Evolutionary conservation across 64 coral and sea anemone species (phyloP), one percentile per base, ranked within the genome.

Genomic region (Actinia equina): DNA sequence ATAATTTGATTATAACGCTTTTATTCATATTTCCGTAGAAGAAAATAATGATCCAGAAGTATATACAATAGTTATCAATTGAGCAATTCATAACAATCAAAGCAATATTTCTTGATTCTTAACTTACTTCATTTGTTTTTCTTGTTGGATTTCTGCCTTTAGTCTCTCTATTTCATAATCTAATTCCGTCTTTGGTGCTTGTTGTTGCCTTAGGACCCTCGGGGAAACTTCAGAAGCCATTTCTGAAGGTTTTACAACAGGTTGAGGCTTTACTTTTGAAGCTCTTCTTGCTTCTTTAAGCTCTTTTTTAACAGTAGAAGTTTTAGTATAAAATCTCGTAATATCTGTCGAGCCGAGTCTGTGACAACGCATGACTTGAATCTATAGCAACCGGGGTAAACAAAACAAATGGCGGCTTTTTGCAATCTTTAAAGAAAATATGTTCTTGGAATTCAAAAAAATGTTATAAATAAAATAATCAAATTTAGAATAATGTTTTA

Each of bases 61-160:
- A 19, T 7, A 71, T 51, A 61, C 23, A 60, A 77, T 2, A 74
- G 23, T 25, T 37, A 37, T 37, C 30, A 37, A 37, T 37, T 37
- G 30, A 37, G 30, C 30, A 15, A 74, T 74, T 74, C 10, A 74
- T 74, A 51, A 60, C 1, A 23, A 23, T 89, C 61, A 69, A 51
- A 44, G 41, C 23, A 67, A 17, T 23, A 27, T 44, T 52, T 9
- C 46, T 49, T 49, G 46, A 49, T 49, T 49, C 4, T 6, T 49
- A 6, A 19, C 97, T 95, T 27, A 99, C 97, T 99, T 99, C 97
- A 99, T 99, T 70, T 99, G 97, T 64, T 45, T 92, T 86, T 99
- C 97, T 87, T 99, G 97, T 80, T 99, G 93, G 37, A 99, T 95
- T 83, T 99, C 97, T 8, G 91, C 93, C 23, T 92, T 95, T 59